These are phyloP conservation scores for Oreotrochilus melanogaster DNA, from an alignment of 2,113 vertebrate genomes.

Conservation along the genomic window DNA sequence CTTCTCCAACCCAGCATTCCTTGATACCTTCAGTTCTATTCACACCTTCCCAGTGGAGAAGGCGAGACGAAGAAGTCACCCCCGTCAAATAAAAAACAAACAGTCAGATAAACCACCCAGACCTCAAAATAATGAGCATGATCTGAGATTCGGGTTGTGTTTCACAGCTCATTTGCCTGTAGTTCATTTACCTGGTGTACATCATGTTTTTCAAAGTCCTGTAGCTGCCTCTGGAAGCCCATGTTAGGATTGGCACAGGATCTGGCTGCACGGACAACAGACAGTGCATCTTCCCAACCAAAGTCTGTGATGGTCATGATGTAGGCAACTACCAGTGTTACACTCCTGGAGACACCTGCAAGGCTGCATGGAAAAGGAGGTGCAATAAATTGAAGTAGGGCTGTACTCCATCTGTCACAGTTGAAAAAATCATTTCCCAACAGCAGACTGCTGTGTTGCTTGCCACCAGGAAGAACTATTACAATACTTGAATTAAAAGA, in stretches of 20 bases:
- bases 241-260: conserved; percentile 92
- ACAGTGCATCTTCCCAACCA: conserved; percentile 92
- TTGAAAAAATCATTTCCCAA: background rate
- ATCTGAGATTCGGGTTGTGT: background rate
- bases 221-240: conserved; percentile 93
- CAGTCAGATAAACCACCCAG: background rate
- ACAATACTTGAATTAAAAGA: background rate
- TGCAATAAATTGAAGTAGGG: background rate
- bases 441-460: background rate
- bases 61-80: background rate
- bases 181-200: conserved; percentile 82
- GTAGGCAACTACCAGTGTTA: conserved; percentile 93
- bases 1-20: background rate
- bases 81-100: background rate
- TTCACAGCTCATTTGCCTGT: background rate
- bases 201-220: conserved; percentile 88
- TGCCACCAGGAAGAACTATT: background rate
- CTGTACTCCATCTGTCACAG: background rate
- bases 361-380: conserved; percentile 77
- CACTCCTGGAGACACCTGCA: conserved; percentile 94
- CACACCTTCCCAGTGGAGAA: background rate
- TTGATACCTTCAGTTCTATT: background rate
- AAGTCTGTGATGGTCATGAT: conserved; percentile 94
- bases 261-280: conserved; percentile 85
- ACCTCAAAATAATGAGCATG: background rate